Conservation (phyloP, 37 sponge, comb jelly and placozoan genomes). For the Agelas oroides region DNA sequence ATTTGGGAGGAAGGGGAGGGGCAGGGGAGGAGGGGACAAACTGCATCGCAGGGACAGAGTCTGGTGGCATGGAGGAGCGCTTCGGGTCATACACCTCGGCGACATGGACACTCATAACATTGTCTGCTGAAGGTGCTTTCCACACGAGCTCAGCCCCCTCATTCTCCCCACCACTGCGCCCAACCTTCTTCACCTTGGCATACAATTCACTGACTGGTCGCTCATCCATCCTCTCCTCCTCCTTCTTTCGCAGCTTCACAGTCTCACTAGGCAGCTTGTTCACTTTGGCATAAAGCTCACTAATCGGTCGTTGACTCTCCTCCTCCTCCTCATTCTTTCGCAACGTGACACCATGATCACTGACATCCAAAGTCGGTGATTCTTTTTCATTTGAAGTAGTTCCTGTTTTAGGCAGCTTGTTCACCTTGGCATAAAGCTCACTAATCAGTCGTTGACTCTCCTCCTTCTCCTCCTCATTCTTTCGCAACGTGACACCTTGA, state of each 20-base stretch:
- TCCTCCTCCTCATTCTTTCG: background rate
- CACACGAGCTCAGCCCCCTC: background rate
- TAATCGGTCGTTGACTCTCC: background rate
- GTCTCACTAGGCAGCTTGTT: no score
- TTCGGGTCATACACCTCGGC: conserved; percentile 17
- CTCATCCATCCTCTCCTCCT: no score
- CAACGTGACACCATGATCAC: background rate
- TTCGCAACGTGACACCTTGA: no score
- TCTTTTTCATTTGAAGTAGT: no score
- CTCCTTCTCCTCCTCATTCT: no score
- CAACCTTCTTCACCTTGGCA: no score
- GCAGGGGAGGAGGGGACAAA: background rate
- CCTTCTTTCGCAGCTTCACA: background rate
- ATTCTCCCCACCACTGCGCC: background rate
- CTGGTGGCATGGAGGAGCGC: conserved; percentile 6
- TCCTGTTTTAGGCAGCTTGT: no score
- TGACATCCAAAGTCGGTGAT: no score
- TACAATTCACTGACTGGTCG: no score
- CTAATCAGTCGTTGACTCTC: no score
- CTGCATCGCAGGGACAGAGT: background rate
- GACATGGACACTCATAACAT: background rate
- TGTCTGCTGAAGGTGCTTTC: background rate
- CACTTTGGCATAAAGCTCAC: conserved; percentile 25
- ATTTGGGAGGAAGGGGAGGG: background rate
- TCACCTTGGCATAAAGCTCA: no score